Evolutionary conservation across 1,140 invertebrate species (phyloP).

Genomic region (Patella vulgata): DNA sequence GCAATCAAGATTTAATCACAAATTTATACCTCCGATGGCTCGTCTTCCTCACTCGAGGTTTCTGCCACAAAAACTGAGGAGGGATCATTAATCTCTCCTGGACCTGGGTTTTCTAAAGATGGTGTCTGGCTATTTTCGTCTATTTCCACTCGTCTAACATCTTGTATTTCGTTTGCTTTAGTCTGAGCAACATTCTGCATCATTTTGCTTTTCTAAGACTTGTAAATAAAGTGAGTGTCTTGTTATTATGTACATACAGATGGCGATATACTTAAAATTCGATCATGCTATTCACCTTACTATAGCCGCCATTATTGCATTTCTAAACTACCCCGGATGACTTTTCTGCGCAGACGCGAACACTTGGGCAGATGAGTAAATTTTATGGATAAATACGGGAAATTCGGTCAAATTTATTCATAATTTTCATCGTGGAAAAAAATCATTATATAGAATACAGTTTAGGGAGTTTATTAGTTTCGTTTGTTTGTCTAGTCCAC

Average conservation of each 20-base stretch:
- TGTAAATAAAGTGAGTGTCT: conserved; percentile 11
- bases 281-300: not conserved
- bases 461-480: too few species aligned
- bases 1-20: not conserved
- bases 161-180: conserved; percentile 76
- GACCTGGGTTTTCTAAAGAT: conserved; percentile 74
- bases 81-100: too few species aligned
- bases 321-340: conserved; percentile 1
- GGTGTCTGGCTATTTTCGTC: conserved; percentile 51
- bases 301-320: conserved; percentile 1
- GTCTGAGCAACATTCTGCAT: conserved; percentile 89
- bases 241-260: conserved; percentile 5
- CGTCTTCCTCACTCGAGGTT: conserved; percentile 91
- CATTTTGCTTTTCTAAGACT: conserved; percentile 61
- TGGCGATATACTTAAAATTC: not conserved
- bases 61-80: conserved; percentile 83
- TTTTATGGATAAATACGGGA: too few species aligned
- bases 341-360: too few species aligned
- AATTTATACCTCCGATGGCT: conserved; percentile 84
- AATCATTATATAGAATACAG: too few species aligned
- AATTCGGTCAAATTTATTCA: too few species aligned
- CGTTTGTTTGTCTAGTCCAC: too few species aligned
- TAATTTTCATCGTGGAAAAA: too few species aligned
- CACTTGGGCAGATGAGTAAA: too few species aligned
- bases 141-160: conserved; percentile 64